Base-by-base conservation (phyloP, 2,888 invertebrate species). In the Acanthacorydalis orientalis region DNA sequence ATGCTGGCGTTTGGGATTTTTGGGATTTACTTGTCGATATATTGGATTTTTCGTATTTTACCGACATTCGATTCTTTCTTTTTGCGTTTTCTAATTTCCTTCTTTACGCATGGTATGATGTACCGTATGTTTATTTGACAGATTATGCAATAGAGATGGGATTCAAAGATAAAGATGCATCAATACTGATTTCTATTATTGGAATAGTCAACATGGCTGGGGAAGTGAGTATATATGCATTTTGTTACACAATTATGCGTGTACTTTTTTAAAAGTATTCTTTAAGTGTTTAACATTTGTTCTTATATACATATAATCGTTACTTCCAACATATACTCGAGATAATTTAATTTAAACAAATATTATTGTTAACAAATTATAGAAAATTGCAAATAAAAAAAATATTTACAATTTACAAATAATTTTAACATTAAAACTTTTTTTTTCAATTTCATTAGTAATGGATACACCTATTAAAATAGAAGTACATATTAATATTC, bases 41-140 rank as follows among this genome's bases (percentile, higher is more conserved):
- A 67, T 69, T 87, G 43, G 87, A 89, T 64, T 78, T 87, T 61
- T 83, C 84, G 0, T 82, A 86, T 67, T 84, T 89, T 63, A 66
- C 71, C 45, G 84, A 86, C 64, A 73, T 73, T 16, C 75, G 72
- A 53, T 88, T 84, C 67, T 67, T 83, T 31, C 67, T 86, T 46
- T 91, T 92, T 68, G 80, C 86, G 23, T 62, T 91, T 15, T 90
- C 90, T 50, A 92, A 91, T 68, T 88, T 91, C 64, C 71, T 91
- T 16, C 72, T 93, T 52, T 92, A 92, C 70, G 82, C 86, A 57
- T 91, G 91, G 85, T 86, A 86, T 65, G 92, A 93, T 63, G 87
- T 92, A 48, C 90, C 91, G 2, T 93, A 93, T 64, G 84, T 93
- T 55, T 93, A 89, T 68, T 74, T 91, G 53, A 79, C 85, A 2